phyloP scores from a whole-genome alignment of 2,888 invertebrate genomes.

The Eupeodes latifasciatus region DNA sequence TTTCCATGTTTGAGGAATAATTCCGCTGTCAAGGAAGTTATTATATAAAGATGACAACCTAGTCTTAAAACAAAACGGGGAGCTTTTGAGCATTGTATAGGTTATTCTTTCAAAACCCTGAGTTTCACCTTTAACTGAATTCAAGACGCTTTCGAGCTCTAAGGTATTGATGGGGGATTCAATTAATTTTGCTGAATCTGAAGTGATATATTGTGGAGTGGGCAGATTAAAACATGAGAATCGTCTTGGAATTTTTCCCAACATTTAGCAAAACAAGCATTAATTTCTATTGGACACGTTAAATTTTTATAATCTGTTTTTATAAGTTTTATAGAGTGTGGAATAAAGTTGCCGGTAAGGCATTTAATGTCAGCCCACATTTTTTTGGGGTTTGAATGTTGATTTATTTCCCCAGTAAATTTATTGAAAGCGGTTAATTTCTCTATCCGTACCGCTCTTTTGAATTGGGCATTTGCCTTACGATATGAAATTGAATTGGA shows the following conservation, averaged over 20 bases:
- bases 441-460: background rate
- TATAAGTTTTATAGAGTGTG: background rate
- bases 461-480: background rate
- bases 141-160: background rate
- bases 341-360: background rate
- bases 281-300: background rate
- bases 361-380: conserved; percentile 15
- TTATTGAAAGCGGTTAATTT: background rate
- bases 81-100: no score
- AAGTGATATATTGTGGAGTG: background rate
- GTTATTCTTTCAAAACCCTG: no score
- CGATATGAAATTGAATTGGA: background rate
- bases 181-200: background rate
- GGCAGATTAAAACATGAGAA: no score
- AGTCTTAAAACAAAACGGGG: no score
- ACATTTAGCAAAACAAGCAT: background rate
- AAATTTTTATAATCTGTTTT: background rate
- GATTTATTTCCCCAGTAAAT: background rate
- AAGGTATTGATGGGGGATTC: background rate
- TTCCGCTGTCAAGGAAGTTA: no score
- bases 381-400: background rate
- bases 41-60: no score
- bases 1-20: no score
- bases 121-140: no score
- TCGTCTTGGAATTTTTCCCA: background rate